phyloP scores from a whole-genome alignment of 2,113 vertebrate genomes.

The Danio rerio region DNA sequence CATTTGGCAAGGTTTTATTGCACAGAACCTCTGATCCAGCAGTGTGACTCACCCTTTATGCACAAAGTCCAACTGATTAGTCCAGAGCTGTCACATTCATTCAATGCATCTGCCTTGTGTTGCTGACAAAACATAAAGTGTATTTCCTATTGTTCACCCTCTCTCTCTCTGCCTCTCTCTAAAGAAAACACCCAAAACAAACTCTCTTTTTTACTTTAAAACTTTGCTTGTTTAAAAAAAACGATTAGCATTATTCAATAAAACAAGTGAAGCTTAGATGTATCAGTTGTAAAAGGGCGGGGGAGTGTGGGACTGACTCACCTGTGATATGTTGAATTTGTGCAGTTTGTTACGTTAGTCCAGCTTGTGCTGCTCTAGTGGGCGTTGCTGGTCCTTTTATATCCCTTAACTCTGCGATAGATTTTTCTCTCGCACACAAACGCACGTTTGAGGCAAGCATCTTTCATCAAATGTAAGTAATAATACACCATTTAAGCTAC shows the following conservation, averaged over 20 bases:
- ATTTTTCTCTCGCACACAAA: not conserved
- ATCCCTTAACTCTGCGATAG: not conserved
- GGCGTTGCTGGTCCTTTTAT: constrained; percentile 28
- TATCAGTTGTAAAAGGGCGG: constrained; percentile 7
- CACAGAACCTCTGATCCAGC: not conserved
- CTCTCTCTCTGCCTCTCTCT: not conserved
- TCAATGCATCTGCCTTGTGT: not conserved
- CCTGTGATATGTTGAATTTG: not conserved
- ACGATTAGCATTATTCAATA: not conserved
- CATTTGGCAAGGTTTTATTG: constrained; percentile 4
- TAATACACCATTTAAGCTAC: not conserved
- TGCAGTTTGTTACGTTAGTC: not conserved
- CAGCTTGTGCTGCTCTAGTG: not conserved
- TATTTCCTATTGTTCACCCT: not conserved
- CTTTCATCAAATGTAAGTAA: constrained; percentile 29
- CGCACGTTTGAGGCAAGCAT: not conserved
- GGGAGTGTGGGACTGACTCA: constrained; percentile 5
- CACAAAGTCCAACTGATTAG: constrained; percentile 43
- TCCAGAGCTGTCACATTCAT: constrained; percentile 28
- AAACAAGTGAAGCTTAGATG: not conserved
- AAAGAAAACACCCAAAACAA: not conserved
- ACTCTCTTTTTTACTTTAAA: not conserved
- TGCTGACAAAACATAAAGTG: constrained; percentile 44
- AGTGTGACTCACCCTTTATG: constrained; percentile 32
- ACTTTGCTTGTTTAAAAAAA: not conserved